A percentile compares a stretch with the other conserved stretches of the same genome.
Conservation (phyloP, 1,140 invertebrate species). For the Pogonomyrmex californicus region DNA sequence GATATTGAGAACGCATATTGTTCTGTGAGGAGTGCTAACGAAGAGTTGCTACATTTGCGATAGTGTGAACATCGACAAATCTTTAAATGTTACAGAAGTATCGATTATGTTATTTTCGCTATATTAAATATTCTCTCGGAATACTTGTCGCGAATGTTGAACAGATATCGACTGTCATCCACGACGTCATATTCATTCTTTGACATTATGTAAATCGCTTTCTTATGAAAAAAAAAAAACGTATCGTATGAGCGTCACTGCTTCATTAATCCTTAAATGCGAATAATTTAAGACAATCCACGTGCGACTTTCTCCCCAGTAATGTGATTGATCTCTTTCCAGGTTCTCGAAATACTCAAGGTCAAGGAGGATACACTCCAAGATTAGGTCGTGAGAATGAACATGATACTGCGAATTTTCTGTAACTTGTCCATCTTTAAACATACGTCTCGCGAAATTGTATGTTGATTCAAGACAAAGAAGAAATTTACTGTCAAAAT, state of each 20-base stretch:
- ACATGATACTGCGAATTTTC: conserved; percentile 32
- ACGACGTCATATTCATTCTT: conserved; percentile 15
- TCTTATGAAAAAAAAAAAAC: conserved; percentile 1
- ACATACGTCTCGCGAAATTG: background rate
- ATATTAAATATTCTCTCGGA: conserved; percentile 52
- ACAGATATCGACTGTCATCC: conserved; percentile 28
- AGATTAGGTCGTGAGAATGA: conserved; percentile 69
- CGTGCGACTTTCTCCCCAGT: background rate
- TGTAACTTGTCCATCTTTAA: conserved; percentile 33
- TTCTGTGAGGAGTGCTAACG: background rate
- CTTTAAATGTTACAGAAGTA: conserved; percentile 31
- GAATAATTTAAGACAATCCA: conserved; percentile 29
- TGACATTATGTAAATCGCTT: conserved; percentile 30
- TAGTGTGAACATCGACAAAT: conserved; percentile 19
- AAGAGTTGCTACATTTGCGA: background rate
- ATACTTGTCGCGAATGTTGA: background rate
- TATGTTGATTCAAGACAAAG: background rate
- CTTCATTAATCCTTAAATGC: conserved; percentile 47
- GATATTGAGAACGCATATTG: background rate
- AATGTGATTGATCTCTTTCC: conserved; percentile 52
- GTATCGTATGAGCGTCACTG: background rate
- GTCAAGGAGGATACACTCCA: conserved; percentile 65
- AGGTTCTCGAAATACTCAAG: conserved; percentile 68
- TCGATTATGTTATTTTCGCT: conserved; percentile 49
- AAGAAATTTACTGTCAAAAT: conserved; percentile 25